A percentile compares a stretch with the other conserved stretches of the same genome.
Conservation (phyloP, 2,113 vertebrate species). For the Gymnorhina tibicen region DNA sequence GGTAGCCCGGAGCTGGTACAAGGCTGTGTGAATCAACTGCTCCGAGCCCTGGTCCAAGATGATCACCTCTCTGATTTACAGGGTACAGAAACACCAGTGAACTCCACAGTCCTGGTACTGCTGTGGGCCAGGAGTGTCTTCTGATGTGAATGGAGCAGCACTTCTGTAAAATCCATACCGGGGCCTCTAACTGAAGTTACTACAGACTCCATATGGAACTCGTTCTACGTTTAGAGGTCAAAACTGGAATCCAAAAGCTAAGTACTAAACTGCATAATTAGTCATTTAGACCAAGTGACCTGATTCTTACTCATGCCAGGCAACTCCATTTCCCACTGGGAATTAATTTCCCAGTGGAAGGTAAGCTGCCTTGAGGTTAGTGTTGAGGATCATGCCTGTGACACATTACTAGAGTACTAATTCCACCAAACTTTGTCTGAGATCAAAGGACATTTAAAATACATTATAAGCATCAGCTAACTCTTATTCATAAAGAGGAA, state of each 20-base stretch:
- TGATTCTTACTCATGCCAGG: background rate
- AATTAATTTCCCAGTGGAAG: background rate
- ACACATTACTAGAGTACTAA: background rate
- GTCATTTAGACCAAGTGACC: conserved; percentile 7
- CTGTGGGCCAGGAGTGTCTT: background rate
- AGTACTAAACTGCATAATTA: background rate
- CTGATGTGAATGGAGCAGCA: background rate
- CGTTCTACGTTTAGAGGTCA: background rate
- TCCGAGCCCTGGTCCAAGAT: background rate
- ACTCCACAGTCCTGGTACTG: background rate
- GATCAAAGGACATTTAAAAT: background rate
- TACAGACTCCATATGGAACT: background rate
- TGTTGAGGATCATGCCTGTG: background rate
- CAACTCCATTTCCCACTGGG: background rate
- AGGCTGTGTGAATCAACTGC: background rate
- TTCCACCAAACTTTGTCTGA: background rate
- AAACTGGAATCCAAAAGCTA: background rate
- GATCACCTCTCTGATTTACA: background rate
- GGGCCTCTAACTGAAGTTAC: background rate
- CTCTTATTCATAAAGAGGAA: background rate
- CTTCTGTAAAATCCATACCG: background rate
- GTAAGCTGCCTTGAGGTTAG: background rate
- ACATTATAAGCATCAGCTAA: background rate
- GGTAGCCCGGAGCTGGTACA: background rate
- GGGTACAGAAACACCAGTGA: background rate